A percentile compares a stretch with the other conserved stretches of the same genome.
Conservation (phyloP, 2,113 vertebrate species). For the Indri indri region DNA sequence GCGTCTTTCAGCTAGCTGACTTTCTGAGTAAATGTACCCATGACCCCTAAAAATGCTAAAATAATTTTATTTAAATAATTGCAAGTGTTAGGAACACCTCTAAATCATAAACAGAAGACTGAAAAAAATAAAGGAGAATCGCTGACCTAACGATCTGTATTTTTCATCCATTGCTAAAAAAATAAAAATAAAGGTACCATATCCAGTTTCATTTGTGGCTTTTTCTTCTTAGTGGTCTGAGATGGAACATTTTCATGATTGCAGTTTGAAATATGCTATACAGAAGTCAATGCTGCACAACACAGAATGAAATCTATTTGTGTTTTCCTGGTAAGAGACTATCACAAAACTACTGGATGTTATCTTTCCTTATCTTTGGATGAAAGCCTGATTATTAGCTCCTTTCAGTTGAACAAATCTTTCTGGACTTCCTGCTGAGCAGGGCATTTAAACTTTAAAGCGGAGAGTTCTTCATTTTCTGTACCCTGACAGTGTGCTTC, state of each 20-base stretch:
- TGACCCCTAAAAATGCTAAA: background rate
- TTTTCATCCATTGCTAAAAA: background rate
- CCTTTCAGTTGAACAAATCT: slow-evolving; percentile 86
- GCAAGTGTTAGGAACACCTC: background rate
- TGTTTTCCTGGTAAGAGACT: slow-evolving; percentile 78
- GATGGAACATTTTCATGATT: slow-evolving; percentile 62
- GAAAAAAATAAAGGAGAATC: background rate
- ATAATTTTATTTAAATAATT: slow-evolving; percentile 33
- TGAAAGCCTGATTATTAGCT: slow-evolving; percentile 86
- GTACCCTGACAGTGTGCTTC: slow-evolving; percentile 73
- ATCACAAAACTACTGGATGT: slow-evolving; percentile 74
- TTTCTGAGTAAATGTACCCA: background rate
- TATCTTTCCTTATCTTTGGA: slow-evolving; percentile 84
- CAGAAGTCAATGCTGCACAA: slow-evolving; percentile 60
- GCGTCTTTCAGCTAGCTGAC: slow-evolving; percentile 12
- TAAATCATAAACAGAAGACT: background rate
- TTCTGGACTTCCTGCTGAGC: slow-evolving; percentile 82
- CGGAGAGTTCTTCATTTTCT: slow-evolving; percentile 82
- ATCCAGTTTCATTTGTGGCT: background rate
- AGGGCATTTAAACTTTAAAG: slow-evolving; percentile 85
- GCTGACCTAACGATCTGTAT: background rate
- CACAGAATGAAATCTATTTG: slow-evolving; percentile 73
- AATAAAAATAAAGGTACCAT: background rate
- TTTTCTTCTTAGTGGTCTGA: background rate
- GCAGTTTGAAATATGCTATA: slow-evolving; percentile 63